These are phyloP conservation scores for Orestias chungarensis DNA, from an alignment of 2,797 vertebrate genomes.

Conservation along the genomic window DNA sequence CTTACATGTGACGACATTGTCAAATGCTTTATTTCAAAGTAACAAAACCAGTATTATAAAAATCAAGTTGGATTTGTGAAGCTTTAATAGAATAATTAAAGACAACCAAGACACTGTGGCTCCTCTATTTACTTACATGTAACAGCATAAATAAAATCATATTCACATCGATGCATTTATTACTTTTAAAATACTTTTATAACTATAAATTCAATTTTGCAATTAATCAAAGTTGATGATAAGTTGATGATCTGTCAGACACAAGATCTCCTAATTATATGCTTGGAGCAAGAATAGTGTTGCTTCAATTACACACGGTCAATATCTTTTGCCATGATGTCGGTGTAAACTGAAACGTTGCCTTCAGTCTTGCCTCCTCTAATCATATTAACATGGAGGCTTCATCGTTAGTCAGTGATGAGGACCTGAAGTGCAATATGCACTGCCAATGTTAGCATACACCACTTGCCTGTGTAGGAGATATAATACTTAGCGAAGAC, in stretches of 20 bases:
- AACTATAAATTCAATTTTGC: slow-evolving; percentile 32
- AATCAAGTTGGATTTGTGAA: slow-evolving; percentile 8
- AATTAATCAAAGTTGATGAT: slow-evolving; percentile 59
- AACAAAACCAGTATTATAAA: slow-evolving; percentile 9
- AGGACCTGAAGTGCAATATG: slow-evolving; percentile 41
- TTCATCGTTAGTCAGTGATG: slow-evolving; percentile 64
- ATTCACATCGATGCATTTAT: slow-evolving; percentile 34
- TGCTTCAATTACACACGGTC: slow-evolving; percentile 71
- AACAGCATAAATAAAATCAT: slow-evolving; percentile 15
- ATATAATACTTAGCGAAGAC: background rate
- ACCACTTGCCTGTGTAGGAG: slow-evolving; percentile 28
- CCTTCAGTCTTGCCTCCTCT: slow-evolving; percentile 52
- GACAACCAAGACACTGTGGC: background rate
- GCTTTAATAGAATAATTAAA: slow-evolving; percentile 10
- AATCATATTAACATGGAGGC: slow-evolving; percentile 71
- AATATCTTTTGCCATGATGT: slow-evolving; percentile 69
- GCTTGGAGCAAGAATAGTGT: slow-evolving; percentile 59
- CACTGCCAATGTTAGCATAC: slow-evolving; percentile 30
- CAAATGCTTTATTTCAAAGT: slow-evolving; percentile 3
- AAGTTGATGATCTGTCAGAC: slow-evolving; percentile 70
- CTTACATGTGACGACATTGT: background rate
- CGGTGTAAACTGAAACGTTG: slow-evolving; percentile 65
- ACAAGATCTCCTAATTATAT: slow-evolving; percentile 73
- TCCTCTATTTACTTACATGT: slow-evolving; percentile 22
- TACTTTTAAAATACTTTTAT: slow-evolving; percentile 40